Conservation (phyloP, 1,140 invertebrate species). For the Rhopalosiphum maidis region DNA sequence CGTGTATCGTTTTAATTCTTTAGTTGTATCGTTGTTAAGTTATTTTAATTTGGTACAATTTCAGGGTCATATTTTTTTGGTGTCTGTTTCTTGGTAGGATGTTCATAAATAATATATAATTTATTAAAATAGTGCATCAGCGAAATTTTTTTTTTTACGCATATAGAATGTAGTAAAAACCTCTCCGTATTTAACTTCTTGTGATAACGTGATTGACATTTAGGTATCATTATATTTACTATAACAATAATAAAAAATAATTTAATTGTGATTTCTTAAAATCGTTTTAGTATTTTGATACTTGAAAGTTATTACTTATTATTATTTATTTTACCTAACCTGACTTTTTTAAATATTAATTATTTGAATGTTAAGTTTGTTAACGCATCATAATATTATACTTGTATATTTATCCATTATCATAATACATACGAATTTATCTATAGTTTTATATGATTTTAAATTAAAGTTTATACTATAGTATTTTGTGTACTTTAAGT, state of each 20-base stretch:
- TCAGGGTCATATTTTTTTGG: neutral
- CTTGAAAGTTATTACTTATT: no score
- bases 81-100: neutral
- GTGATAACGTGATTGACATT: no score
- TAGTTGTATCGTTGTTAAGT: neutral
- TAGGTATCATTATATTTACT: no score
- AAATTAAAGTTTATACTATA: no score
- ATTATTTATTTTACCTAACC: neutral
- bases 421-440: neutral
- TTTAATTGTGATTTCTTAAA: neutral
- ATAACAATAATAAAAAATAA: no score
- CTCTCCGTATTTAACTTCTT: neutral
- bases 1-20: neutral
- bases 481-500: no score
- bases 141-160: neutral
- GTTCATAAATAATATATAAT: neutral
- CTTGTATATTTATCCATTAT: no score
- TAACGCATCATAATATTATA: neutral
- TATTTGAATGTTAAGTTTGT: neutral
- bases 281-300: neutral
- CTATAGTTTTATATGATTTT: neutral
- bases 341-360: neutral
- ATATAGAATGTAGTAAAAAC: neutral
- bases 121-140: neutral
- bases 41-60: neutral